Base-by-base conservation (phyloP, 2,797 vertebrate species). In the Tarsius wallacei region DNA sequence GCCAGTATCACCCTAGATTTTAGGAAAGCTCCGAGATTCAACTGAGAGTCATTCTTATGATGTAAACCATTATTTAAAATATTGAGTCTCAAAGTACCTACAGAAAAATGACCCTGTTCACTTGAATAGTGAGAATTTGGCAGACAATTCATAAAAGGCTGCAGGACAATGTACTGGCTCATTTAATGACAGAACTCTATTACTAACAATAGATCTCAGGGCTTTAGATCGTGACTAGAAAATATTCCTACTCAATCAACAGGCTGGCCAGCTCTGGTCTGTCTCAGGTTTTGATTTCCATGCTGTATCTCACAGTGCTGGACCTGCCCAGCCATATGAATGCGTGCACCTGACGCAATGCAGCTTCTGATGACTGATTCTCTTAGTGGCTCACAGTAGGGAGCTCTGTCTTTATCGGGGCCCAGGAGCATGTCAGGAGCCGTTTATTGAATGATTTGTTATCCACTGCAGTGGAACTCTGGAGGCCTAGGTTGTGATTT, bases 131-230 rank as follows among this genome's bases (percentile, higher is more conserved):
- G 88, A 24, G 77, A 94, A 15, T n/a, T 57, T 88, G 73, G 5
- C 63, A 90, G 6, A 42, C 68, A 68, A 61, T 61, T 93, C 36
- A 78, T 59, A 10, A 78, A 55, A 13, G 80, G 63, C 66, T 83
- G 17, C 7, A 57, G 31, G 26, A 71, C 17, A 83, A 87, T 17
- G 9, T 36, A 31, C 28, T 64, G 15, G 2, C 21, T 93, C 42
- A 82, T 71, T 87, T 76, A 93, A 74, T 78, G 73, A 74, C 5
- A 90, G 33, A 94, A 83, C 9, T 90, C 22, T 85, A 21, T 70
- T 33, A 21, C 36, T 36, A 33, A 22, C 21, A 33, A 70, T 94
- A 78, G 47, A 87, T 24, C 31, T 83, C 19, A 24, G 47, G 3
- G 6, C 61, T 59, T 74, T 76, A 4, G 19, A 85, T 26, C 21